Percentiles rank a stretch among this genome's conserved stretches.
These are phyloP conservation scores for Sebastes minor DNA, from an alignment of 2,797 vertebrate species.

Conservation along the genomic window DNA sequence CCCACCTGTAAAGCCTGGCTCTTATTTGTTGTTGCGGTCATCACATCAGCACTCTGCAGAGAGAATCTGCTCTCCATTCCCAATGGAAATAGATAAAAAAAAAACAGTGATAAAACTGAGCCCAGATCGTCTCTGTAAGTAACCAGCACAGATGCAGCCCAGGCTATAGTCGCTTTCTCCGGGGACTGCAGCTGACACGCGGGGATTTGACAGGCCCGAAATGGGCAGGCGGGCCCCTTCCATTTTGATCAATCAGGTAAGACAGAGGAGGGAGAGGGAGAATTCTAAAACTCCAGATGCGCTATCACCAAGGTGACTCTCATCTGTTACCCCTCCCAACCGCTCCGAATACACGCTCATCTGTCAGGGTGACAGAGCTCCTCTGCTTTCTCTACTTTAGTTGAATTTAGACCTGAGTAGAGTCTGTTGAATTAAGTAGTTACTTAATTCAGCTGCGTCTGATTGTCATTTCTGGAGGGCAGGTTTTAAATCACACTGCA, in stretches of 20 bases:
- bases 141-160: slow-evolving; percentile 54
- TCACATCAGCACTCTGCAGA: slow-evolving; percentile 47
- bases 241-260: slow-evolving; percentile 77
- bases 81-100: slow-evolving; percentile 74
- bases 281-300: slow-evolving; percentile 75
- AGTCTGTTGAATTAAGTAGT: slow-evolving; percentile 34
- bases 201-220: slow-evolving; percentile 61
- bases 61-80: slow-evolving; percentile 49
- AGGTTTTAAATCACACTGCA: slow-evolving; percentile 11
- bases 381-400: slow-evolving; percentile 32
- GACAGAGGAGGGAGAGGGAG: slow-evolving; percentile 52
- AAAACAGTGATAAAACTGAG: slow-evolving; percentile 59
- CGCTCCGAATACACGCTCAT: slow-evolving; percentile 52
- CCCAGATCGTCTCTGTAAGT: slow-evolving; percentile 42
- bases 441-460: slow-evolving; percentile 35
- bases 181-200: slow-evolving; percentile 61
- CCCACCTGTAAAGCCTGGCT: slow-evolving; percentile 47
- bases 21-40: slow-evolving; percentile 54
- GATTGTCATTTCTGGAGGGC: slow-evolving; percentile 37
- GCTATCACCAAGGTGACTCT: slow-evolving; percentile 73
- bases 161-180: slow-evolving; percentile 31
- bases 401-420: slow-evolving; percentile 37
- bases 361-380: slow-evolving; percentile 53
- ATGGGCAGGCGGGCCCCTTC: slow-evolving; percentile 64
- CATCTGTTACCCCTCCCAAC: slow-evolving; percentile 54